Conservation (phyloP, 2,113 vertebrate species). For the Stegostoma tigrinum region DNA sequence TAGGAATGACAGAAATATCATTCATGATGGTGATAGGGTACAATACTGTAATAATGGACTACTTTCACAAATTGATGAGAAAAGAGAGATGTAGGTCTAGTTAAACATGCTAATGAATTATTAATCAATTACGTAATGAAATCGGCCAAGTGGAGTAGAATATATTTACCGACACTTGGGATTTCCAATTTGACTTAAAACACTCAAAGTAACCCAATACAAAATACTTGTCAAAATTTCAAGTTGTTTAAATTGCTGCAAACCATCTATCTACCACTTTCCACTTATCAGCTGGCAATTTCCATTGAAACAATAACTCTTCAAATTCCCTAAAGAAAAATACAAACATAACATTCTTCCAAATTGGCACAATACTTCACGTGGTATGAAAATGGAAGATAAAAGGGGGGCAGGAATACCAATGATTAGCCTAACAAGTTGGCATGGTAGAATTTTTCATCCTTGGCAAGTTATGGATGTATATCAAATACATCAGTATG, state of each 20-base stretch:
- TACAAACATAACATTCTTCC: background rate
- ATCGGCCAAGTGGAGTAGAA: background rate
- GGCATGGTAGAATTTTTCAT: background rate
- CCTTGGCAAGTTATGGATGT: background rate
- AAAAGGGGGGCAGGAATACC: background rate
- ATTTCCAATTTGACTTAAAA: background rate
- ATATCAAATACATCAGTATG: background rate
- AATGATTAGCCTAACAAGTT: background rate
- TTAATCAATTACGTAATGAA: background rate
- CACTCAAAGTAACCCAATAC: background rate
- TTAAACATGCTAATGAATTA: background rate
- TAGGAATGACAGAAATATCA: background rate
- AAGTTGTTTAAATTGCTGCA: background rate
- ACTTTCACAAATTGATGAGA: background rate
- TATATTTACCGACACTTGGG: background rate
- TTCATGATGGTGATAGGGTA: background rate
- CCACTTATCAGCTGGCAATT: background rate
- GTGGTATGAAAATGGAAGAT: background rate
- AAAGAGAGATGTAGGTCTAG: background rate
- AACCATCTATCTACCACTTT: background rate
- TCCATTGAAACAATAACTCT: background rate
- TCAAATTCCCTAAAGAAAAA: background rate
- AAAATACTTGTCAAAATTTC: background rate
- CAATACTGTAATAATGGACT: background rate
- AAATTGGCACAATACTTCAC: background rate